Conservation (phyloP, 2,113 vertebrate genomes). For the Eidolon helvum region DNA sequence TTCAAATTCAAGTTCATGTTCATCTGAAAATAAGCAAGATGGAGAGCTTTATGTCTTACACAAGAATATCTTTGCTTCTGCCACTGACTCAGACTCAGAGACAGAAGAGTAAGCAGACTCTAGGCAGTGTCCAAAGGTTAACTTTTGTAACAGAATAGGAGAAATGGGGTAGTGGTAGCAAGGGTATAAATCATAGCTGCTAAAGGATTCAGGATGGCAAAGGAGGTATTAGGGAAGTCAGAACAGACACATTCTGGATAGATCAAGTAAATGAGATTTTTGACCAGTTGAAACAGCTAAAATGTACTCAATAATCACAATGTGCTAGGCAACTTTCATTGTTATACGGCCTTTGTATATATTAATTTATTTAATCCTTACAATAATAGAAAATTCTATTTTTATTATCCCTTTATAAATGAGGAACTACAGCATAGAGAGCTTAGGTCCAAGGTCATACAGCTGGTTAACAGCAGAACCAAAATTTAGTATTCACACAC, state of each 20-base stretch:
- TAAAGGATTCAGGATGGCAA: not conserved
- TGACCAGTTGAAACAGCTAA: not conserved
- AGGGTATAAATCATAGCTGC: not conserved
- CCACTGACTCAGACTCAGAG: not conserved
- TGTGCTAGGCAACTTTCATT: not conserved
- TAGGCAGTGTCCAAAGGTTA: not conserved
- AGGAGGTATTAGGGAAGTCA: not conserved
- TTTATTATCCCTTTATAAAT: not conserved
- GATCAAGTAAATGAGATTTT: not conserved
- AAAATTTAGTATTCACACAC: not conserved
- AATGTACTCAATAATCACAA: not conserved
- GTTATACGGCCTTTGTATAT: not conserved
- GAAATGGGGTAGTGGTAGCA: not conserved
- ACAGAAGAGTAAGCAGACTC: not conserved
- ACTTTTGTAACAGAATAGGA: not conserved
- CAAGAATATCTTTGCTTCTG: conserved; percentile 18
- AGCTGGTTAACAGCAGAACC: not conserved
- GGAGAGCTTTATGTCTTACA: not conserved
- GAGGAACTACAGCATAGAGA: not conserved
- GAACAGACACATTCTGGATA: not conserved
- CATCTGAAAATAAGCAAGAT: conserved; percentile 24
- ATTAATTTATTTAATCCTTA: not conserved
- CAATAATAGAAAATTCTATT: not conserved
- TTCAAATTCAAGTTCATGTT: conserved; percentile 37
- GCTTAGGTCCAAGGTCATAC: not conserved